Conservation (phyloP, 1,140 invertebrate species). For the Drosophila ohnishii region DNA sequence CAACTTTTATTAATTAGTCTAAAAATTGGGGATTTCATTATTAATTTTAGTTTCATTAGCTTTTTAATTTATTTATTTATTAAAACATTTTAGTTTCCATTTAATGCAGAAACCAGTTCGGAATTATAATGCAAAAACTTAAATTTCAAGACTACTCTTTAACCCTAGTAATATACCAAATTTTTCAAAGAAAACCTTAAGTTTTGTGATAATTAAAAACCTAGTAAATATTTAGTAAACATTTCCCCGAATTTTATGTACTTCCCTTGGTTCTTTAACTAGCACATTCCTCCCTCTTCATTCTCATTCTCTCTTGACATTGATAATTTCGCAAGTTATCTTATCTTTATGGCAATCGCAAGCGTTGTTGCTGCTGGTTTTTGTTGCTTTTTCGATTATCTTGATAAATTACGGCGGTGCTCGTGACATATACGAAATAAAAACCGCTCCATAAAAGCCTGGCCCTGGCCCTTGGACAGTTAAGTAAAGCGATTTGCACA, state of each 20-base stretch:
- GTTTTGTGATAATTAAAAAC: background rate
- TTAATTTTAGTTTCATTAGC: no score
- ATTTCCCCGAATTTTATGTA: background rate
- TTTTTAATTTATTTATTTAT: no score
- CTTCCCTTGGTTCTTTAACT: conserved; percentile 5
- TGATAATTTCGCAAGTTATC: conserved; percentile 69
- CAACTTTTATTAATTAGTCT: no score
- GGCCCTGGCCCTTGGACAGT: conserved; percentile 20
- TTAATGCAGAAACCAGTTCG: background rate
- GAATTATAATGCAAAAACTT: background rate
- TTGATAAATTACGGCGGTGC: conserved; percentile 72
- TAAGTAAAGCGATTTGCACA: conserved; percentile 46
- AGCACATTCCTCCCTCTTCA: background rate
- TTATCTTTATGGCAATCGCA: conserved; percentile 66
- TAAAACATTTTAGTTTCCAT: background rate
- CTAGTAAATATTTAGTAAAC: background rate
- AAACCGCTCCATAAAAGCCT: conserved; percentile 7
- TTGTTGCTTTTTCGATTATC: conserved; percentile 59
- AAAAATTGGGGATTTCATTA: no score
- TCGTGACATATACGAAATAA: conserved; percentile 58
- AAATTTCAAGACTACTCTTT: rapidly evolving
- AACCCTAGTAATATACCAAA: background rate
- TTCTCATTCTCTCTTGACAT: conserved; percentile 29
- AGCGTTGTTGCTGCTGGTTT: conserved; percentile 46
- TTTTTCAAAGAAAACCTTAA: background rate